phyloP scores from a whole-genome alignment of 2,113 vertebrate species.

The Spea multiplicata region DNA sequence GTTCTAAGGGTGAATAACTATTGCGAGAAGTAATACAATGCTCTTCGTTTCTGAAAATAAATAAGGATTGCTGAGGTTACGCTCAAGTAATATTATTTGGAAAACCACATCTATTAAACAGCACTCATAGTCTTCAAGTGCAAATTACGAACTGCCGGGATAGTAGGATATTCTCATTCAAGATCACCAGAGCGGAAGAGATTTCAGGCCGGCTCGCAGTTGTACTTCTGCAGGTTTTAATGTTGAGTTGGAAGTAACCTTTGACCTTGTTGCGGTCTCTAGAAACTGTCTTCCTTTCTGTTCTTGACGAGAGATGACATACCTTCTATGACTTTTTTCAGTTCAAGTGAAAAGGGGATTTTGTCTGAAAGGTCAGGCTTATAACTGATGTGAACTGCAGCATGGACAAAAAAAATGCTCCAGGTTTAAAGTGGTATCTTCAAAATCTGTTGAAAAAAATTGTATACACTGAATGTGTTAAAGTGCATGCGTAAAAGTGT shows the following conservation, averaged over 20 bases:
- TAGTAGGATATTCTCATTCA: conserved; percentile 36
- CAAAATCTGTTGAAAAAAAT: background rate
- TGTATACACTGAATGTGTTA: too few species aligned
- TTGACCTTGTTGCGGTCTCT: background rate
- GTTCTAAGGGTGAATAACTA: background rate
- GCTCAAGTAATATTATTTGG: conserved; percentile 22
- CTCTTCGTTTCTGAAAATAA: background rate
- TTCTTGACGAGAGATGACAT: background rate
- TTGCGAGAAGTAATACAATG: conserved; percentile 4
- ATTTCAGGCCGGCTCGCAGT: conserved; percentile 20
- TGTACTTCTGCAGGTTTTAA: conserved; percentile 25
- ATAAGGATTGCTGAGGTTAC: conserved; percentile 5
- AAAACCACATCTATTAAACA: conserved; percentile 43
- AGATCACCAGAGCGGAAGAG: conserved; percentile 34
- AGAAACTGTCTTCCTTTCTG: background rate
- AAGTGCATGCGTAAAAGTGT: too few species aligned
- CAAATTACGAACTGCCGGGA: conserved; percentile 45
- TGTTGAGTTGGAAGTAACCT: conserved; percentile 17
- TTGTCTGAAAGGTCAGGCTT: conserved; percentile 21
- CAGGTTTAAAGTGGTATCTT: background rate
- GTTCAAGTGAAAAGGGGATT: background rate
- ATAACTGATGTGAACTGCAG: background rate
- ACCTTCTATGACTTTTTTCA: background rate
- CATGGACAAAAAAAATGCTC: background rate
- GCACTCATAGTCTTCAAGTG: conserved; percentile 33